Evolutionary conservation across 2,888 invertebrate species (phyloP).

Genomic region (Phymatocera aterrima): DNA sequence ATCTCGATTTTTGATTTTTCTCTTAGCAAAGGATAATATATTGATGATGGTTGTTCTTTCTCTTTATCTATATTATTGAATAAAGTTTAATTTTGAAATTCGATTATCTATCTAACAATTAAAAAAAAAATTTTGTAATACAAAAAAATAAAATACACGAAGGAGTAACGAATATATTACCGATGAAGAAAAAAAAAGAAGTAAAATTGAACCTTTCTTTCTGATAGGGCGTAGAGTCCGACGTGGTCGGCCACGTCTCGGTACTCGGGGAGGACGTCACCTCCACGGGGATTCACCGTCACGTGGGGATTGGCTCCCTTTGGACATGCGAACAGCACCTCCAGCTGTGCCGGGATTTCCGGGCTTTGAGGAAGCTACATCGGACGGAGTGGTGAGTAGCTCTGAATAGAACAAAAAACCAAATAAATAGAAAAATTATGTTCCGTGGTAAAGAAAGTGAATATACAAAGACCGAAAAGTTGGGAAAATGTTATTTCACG

Average conservation of each 20-base stretch:
- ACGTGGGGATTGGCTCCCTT: slow-evolving; percentile 70
- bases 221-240: slow-evolving; percentile 66
- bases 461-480: no score
- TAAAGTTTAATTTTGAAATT: no score
- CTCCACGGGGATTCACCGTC: slow-evolving; percentile 69
- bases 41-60: no score
- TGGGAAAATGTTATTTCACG: background rate
- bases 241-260: slow-evolving; percentile 72
- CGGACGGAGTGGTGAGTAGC: slow-evolving; percentile 70
- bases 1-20: no score
- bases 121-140: background rate
- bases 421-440: background rate
- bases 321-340: slow-evolving; percentile 72
- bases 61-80: no score
- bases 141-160: background rate
- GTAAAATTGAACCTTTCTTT: slow-evolving; percentile 39
- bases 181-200: background rate
- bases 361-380: slow-evolving; percentile 69
- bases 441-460: background rate
- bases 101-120: no score
- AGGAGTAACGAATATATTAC: no score
- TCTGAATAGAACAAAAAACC: slow-evolving; percentile 9
- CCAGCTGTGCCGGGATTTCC: slow-evolving; percentile 70
- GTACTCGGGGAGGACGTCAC: slow-evolving; percentile 67
- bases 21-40: no score